phyloP scores from a whole-genome alignment of 2,113 vertebrate genomes.

The Bungarus multicinctus region DNA sequence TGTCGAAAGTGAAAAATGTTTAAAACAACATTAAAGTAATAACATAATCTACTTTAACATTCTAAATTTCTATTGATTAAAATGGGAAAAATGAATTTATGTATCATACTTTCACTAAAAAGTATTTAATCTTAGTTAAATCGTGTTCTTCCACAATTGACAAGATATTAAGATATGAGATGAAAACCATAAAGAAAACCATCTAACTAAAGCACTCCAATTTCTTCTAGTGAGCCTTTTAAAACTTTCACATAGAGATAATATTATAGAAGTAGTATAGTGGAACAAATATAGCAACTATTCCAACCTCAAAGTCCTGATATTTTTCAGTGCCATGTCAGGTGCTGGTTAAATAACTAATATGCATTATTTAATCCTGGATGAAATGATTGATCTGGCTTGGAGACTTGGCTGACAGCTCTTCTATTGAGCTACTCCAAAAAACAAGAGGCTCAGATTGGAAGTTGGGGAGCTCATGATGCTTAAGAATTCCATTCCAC shows the following conservation, averaged over 20 bases:
- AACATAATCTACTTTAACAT: background rate
- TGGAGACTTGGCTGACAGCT: background rate
- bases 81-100: background rate
- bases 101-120: background rate
- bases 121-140: background rate
- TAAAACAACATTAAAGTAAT: background rate
- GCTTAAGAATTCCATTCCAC: background rate
- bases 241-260: background rate
- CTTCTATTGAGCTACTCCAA: background rate
- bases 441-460: background rate
- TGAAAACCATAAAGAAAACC: constrained; percentile 27
- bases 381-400: background rate
- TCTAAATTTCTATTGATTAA: background rate
- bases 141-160: background rate
- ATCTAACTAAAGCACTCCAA: background rate
- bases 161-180: constrained; percentile 14
- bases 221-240: background rate
- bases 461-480: background rate
- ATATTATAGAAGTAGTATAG: background rate
- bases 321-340: background rate
- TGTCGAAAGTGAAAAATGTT: background rate
- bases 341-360: background rate
- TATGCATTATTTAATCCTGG: background rate
- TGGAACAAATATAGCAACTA: background rate
- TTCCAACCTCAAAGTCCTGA: background rate